Conservation (phyloP, 2,888 invertebrate species). For the Pandemis cinnamomeana region DNA sequence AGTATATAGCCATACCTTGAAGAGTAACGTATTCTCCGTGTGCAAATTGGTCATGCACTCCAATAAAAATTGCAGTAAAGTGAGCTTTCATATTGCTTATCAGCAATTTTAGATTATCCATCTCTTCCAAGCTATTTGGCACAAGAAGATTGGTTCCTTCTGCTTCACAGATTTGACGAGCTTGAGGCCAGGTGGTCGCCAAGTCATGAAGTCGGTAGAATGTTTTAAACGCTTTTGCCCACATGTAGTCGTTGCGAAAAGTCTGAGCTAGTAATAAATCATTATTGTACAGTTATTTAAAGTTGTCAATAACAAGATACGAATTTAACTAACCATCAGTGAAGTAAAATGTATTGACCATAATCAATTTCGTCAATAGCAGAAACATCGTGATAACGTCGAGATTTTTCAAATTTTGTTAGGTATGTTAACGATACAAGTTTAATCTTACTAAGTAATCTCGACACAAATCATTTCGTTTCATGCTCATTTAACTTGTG, state of each 20-base stretch:
- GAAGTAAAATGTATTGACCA: neutral
- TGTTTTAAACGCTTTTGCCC: constrained; percentile 58
- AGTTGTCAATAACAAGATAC: neutral
- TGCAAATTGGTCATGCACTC: constrained; percentile 61
- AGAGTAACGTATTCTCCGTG: constrained; percentile 48
- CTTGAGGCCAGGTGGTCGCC: constrained; percentile 60
- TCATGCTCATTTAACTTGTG: constrained; percentile 2
- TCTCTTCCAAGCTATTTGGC: constrained; percentile 57
- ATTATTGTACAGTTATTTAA: neutral
- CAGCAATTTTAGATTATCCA: constrained; percentile 62
- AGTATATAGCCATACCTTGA: constrained; percentile 34
- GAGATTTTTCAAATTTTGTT: neutral
- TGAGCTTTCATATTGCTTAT: constrained; percentile 64
- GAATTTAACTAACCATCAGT: neutral
- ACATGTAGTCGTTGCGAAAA: constrained; percentile 65
- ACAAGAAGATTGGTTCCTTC: constrained; percentile 61
- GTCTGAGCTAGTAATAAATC: constrained; percentile 52
- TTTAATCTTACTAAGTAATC: neutral
- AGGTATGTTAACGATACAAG: neutral
- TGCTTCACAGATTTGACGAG: constrained; percentile 61
- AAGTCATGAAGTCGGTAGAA: constrained; percentile 62
- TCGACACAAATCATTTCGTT: neutral
- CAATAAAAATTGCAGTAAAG: constrained; percentile 60
- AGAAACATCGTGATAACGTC: neutral
- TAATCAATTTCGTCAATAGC: neutral